Conservation (phyloP, 2,113 vertebrate species). For the Alexandromys fortis region DNA sequence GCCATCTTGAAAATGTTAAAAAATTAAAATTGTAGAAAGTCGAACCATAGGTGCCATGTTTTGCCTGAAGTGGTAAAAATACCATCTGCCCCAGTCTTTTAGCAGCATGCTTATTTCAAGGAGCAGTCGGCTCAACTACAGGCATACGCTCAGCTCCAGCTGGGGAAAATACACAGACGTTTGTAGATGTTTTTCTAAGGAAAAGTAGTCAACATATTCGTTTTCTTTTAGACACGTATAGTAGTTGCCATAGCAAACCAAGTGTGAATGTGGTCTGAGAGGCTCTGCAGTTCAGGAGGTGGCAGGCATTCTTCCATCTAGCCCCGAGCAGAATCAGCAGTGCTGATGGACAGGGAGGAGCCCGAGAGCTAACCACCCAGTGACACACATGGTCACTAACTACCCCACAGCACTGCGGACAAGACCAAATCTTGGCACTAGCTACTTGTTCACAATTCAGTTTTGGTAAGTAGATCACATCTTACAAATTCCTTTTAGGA, state of each 20-base stretch:
- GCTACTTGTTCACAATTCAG: background rate
- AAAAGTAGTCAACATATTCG: conserved; percentile 53
- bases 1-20: conserved; percentile 69
- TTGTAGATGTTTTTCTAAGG: conserved; percentile 70
- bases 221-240: conserved; percentile 70
- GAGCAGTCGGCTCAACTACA: conserved; percentile 68
- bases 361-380: background rate
- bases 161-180: conserved; percentile 75
- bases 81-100: conserved; percentile 77
- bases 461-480: conserved; percentile 13
- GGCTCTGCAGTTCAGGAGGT: conserved; percentile 41
- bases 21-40: conserved; percentile 76
- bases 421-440: background rate
- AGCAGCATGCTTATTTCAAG: conserved; percentile 74
- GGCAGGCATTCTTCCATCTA: conserved; percentile 58
- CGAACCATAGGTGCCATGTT: conserved; percentile 72
- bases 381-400: background rate
- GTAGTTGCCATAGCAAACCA: conserved; percentile 73
- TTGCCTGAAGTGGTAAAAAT: conserved; percentile 79
- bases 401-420: background rate
- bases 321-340: background rate
- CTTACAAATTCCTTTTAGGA: background rate
- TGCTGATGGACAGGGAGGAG: background rate
- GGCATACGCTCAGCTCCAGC: conserved; percentile 63
- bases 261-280: conserved; percentile 54